Conservation (phyloP, 1,140 invertebrate species). For the Micrasema minimum region DNA sequence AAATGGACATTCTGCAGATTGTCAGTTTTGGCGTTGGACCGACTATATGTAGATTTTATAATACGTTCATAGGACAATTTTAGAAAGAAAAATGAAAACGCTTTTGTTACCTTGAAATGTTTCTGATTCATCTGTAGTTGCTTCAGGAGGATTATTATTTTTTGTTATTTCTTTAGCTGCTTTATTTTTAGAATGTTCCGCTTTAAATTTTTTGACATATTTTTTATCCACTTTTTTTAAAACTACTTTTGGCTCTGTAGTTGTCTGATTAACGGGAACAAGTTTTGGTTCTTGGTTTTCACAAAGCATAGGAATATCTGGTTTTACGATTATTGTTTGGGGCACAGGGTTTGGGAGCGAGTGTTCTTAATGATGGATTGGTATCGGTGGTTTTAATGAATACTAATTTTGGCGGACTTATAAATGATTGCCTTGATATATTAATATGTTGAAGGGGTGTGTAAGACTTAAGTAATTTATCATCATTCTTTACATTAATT, state of each 20-base stretch:
- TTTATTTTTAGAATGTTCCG: constrained; percentile 55
- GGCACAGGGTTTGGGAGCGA: constrained; percentile 57
- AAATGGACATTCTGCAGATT: no score
- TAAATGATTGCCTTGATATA: constrained; percentile 62
- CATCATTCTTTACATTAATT: constrained; percentile 65
- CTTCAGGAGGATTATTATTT: constrained; percentile 53
- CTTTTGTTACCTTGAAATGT: constrained; percentile 23
- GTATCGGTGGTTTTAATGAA: constrained; percentile 65
- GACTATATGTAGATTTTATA: no score
- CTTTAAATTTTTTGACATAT: constrained; percentile 63
- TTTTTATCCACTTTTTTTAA: constrained; percentile 57
- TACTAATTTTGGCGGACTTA: constrained; percentile 64
- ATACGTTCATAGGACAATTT: no score
- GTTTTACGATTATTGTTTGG: constrained; percentile 63
- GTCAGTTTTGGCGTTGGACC: no score
- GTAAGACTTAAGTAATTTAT: constrained; percentile 63
- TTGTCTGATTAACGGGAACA: constrained; percentile 22
- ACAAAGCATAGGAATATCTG: constrained; percentile 46
- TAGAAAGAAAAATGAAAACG: no score
- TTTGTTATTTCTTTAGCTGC: constrained; percentile 49
- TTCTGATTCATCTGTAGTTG: background rate
- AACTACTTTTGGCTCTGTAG: constrained; percentile 37
- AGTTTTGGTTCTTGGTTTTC: constrained; percentile 37
- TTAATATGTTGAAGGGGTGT: constrained; percentile 57
- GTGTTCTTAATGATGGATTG: constrained; percentile 57